Conservation (phyloP, 2,113 vertebrate genomes). For the Pelecanus crispus region DNA sequence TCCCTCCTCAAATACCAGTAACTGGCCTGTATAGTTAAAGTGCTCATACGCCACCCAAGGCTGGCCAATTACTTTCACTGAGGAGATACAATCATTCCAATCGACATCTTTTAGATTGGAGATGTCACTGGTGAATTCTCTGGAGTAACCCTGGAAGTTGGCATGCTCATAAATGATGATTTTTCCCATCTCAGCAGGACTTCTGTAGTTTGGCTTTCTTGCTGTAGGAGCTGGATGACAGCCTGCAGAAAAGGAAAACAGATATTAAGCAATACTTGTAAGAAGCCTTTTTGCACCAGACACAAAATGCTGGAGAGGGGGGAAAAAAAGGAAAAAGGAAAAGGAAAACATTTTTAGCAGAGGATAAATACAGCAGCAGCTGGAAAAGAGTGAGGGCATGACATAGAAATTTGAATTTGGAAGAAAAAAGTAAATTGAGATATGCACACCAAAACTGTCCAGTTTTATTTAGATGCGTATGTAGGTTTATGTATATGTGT, state of each 20-base stretch:
- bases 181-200: not conserved
- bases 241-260: not conserved
- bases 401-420: not conserved
- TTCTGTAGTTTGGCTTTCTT: not conserved
- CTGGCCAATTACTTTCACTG: slow-evolving; percentile 5
- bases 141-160: slow-evolving; percentile 17
- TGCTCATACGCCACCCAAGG: slow-evolving; percentile 51
- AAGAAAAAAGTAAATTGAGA: not conserved
- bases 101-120: not conserved
- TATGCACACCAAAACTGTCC: not conserved
- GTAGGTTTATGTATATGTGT: accelerated
- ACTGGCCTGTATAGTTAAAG: not conserved
- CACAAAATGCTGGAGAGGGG: not conserved
- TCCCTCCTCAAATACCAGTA: slow-evolving; percentile 30
- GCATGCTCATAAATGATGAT: not conserved
- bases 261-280: not conserved
- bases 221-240: not conserved
- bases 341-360: not conserved
- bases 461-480: not conserved
- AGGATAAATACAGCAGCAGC: not conserved
- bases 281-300: not conserved
- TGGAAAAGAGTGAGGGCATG: not conserved
- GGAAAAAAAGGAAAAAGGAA: not conserved
- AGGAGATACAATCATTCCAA: slow-evolving; percentile 32
- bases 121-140: not conserved